Conservation (phyloP, 2,113 vertebrate genomes). For the Engystomops pustulosus region DNA sequence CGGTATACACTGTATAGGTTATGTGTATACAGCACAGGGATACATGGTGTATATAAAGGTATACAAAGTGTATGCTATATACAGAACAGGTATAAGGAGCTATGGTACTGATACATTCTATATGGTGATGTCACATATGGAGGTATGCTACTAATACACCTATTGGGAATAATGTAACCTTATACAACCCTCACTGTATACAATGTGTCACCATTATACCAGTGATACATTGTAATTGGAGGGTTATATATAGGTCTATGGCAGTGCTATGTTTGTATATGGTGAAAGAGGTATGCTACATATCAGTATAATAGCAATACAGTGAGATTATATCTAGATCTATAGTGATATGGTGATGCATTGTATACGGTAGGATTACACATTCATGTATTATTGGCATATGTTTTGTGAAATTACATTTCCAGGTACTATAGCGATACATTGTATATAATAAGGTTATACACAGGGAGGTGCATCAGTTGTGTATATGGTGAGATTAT, state of each 20-base stretch:
- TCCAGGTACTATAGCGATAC: too few species aligned
- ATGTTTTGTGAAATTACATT: neutral
- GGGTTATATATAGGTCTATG: neutral
- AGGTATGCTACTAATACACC: too few species aligned
- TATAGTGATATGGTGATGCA: neutral
- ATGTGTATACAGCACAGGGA: too few species aligned
- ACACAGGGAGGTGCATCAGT: neutral
- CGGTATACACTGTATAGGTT: neutral
- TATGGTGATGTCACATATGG: neutral
- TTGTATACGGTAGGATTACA: neutral
- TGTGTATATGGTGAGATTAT: neutral
- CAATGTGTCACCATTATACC: neutral
- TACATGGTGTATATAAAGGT: too few species aligned
- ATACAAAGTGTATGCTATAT: too few species aligned
- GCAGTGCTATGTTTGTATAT: too few species aligned
- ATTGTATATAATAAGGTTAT: neutral
- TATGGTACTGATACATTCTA: neutral
- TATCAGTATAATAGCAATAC: too few species aligned
- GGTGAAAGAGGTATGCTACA: too few species aligned
- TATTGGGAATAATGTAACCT: too few species aligned
- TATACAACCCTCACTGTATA: too few species aligned
- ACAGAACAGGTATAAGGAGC: neutral
- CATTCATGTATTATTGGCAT: neutral
- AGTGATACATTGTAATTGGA: neutral
- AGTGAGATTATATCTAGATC: neutral